A percentile compares a stretch with the other conserved stretches of the same genome.
Conservation (phyloP, 2,113 vertebrate species). For the Halichoerus grypus region DNA sequence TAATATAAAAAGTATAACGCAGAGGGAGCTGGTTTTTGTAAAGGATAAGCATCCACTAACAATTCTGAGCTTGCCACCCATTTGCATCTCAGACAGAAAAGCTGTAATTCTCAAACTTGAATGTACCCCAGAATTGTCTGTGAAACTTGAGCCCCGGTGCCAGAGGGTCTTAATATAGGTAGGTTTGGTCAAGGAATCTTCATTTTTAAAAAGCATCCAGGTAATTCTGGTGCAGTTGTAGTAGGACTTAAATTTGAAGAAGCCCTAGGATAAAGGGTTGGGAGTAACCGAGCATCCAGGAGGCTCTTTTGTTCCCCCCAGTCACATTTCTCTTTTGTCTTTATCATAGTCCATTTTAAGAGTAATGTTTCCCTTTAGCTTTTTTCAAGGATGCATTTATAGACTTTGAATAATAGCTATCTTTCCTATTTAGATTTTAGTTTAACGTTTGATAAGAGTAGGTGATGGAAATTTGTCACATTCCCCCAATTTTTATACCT, state of each 20-base stretch:
- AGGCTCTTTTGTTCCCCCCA: neutral
- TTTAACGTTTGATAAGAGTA: conserved; percentile 35
- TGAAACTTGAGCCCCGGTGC: neutral
- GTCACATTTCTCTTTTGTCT: neutral
- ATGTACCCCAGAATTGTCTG: neutral
- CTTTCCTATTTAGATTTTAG: conserved; percentile 32
- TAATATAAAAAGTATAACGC: neutral
- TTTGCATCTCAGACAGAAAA: neutral
- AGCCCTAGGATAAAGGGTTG: neutral
- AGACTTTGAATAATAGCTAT: conserved; percentile 39
- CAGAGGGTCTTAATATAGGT: neutral
- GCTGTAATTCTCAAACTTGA: neutral
- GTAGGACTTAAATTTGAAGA: neutral
- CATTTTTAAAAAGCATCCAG: neutral
- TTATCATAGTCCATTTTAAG: neutral
- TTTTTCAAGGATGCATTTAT: neutral
- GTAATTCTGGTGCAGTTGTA: neutral
- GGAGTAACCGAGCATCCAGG: neutral
- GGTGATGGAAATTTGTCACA: neutral
- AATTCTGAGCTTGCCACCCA: neutral
- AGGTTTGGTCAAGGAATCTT: neutral
- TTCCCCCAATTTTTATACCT: conserved; percentile 23
- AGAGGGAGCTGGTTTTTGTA: neutral
- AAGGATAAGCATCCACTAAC: neutral
- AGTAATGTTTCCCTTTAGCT: neutral